Evolutionary conservation across 2,113 vertebrate species (phyloP), one percentile per base, ranked within the genome.

Genomic region (Pipra filicauda): DNA sequence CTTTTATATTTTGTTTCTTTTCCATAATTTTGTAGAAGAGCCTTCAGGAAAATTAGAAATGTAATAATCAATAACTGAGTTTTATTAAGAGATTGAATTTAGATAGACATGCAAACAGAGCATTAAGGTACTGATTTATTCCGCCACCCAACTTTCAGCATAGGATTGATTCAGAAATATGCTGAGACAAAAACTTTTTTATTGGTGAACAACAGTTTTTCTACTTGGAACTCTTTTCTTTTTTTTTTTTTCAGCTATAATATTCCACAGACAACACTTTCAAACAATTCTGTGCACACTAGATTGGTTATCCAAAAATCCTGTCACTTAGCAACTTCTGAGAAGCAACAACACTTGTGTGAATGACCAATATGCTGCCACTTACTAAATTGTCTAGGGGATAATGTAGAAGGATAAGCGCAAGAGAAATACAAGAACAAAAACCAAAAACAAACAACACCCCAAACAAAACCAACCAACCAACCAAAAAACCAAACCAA

Each of bases 71-170:
- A 94, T 37, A 37, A 37, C 37, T 37, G 37, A 37, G 37, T 8
- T 37, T 92, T 89, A 81, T 85, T 91, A 86, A 85, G 71, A 89
- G 31, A 91, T 24, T 77, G 67, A 79, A 88, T 92, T 91, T 93
- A 93, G 84, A 87, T 69, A 91, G 69, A 86, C 61, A 58, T 30
- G 35, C 54, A 87, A 95, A 72, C 18, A 49, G 39, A 92, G 76
- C 49, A 71, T 84, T 75, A 62, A 88, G 14, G 22, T 16, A 76
- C 61, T 2, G 0, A 85, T 82, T 93, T 67, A 69, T 70, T 76
- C 82, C 77, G 44, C 74, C 49, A 46, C 6, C 21, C 39, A 39
- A 49, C 22, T 77, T 90, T 75, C 57, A 73, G 35, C 15, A 6
- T 21, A 59, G 74, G 69, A 70, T 59, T 75, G 76, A 75, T 71